A percentile compares a stretch with the other conserved stretches of the same genome.
phyloP scores from a whole-genome alignment of 2,888 invertebrate species.

The Prostheceraeus crozeri region DNA sequence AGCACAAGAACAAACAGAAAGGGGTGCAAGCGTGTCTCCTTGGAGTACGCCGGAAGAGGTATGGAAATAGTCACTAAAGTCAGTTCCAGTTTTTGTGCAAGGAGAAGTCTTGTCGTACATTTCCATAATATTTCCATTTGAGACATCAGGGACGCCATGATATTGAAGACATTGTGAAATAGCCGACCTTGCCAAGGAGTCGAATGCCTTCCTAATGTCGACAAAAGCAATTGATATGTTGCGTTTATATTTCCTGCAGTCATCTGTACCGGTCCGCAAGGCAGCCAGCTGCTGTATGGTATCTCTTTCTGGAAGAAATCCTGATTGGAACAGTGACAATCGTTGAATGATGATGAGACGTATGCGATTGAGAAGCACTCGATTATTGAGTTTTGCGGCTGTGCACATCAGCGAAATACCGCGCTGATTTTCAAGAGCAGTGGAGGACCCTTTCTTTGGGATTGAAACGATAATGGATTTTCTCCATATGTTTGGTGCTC shows the following conservation, averaged over 20 bases:
- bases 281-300: constrained; percentile 19
- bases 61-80: too few species aligned
- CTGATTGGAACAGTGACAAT: constrained; percentile 4
- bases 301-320: constrained; percentile 1
- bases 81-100: too few species aligned
- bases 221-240: constrained; percentile 4
- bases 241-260: constrained; percentile 20
- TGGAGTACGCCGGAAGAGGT: not conserved
- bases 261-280: not conserved
- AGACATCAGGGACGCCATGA: constrained; percentile 15
- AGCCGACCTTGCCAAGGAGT: constrained; percentile 1
- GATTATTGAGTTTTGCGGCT: constrained; percentile 16
- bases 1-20: not conserved
- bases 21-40: not conserved
- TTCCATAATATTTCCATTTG: constrained; percentile 1
- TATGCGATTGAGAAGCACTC: constrained; percentile 9
- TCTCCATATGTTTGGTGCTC: too few species aligned
- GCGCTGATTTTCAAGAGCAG: constrained; percentile 2
- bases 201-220: constrained; percentile 15
- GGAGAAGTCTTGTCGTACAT: too few species aligned
- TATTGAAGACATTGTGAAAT: constrained; percentile 16
- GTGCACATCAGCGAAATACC: constrained; percentile 21
- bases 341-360: constrained; percentile 5
- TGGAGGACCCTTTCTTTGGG: constrained; percentile 20
- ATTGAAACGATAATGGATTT: constrained; percentile 25